Percentiles rank a stretch among this genome's conserved stretches.
These are phyloP conservation scores for Nansenia antarctica DNA, from an alignment of 2,113 vertebrate species.

Conservation along the genomic window DNA sequence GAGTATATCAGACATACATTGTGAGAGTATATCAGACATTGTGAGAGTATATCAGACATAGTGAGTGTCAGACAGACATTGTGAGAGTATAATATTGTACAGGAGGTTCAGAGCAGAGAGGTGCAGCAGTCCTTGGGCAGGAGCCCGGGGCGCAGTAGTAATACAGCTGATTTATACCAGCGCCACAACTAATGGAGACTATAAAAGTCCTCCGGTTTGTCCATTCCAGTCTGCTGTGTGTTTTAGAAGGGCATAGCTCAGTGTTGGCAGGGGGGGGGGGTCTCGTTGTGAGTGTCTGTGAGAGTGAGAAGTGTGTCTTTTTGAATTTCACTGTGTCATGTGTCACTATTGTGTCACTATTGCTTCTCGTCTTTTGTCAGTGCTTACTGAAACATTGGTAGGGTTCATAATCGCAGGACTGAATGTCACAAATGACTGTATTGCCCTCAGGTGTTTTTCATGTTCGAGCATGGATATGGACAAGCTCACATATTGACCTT, in stretches of 20 bases:
- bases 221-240: slow-evolving; percentile 34
- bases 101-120: slow-evolving; percentile 54
- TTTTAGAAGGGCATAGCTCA: slow-evolving; percentile 47
- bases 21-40: too few species aligned
- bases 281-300: too few species aligned
- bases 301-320: too few species aligned
- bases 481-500: not conserved
- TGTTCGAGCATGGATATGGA: not conserved
- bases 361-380: too few species aligned
- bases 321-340: too few species aligned
- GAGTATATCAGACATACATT: too few species aligned
- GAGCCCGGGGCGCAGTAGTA: slow-evolving; percentile 30
- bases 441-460: too few species aligned
- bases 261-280: too few species aligned
- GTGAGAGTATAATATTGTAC: slow-evolving; percentile 34
- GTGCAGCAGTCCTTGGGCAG: slow-evolving; percentile 46
- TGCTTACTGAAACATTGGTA: too few species aligned
- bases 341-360: too few species aligned
- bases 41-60: slow-evolving; percentile 14
- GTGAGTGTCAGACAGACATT: slow-evolving; percentile 29
- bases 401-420: too few species aligned
- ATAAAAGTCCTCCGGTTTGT: slow-evolving; percentile 54
- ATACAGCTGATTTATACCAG: slow-evolving; percentile 57
- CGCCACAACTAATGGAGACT: slow-evolving; percentile 55
- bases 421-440: too few species aligned